These are phyloP conservation scores for Rhinophrynus dorsalis DNA, from an alignment of 2,797 vertebrate species.

Conservation along the genomic window DNA sequence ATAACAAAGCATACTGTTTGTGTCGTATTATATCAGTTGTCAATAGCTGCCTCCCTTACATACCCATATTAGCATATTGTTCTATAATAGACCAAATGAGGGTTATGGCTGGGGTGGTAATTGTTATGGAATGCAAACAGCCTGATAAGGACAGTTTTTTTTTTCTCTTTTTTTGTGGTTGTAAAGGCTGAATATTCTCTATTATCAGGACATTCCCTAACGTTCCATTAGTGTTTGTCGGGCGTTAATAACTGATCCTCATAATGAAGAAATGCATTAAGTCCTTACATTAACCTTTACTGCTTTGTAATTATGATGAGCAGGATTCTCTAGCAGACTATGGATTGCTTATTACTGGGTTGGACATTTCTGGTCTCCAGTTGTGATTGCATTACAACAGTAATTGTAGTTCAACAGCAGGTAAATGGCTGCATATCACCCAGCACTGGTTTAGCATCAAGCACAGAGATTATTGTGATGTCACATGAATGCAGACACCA, in stretches of 20 bases:
- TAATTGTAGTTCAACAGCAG: too few relatives aligned
- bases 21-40: constrained; percentile 11
- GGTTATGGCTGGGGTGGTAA: constrained; percentile 18
- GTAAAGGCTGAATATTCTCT: neutral
- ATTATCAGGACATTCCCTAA: constrained; percentile 11
- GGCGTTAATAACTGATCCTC: neutral
- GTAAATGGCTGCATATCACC: too few relatives aligned
- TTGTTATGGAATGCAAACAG: constrained; percentile 15
- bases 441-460: too few relatives aligned
- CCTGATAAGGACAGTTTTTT: constrained; percentile 5
- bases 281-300: neutral
- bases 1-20: constrained; percentile 10
- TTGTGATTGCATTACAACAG: too few relatives aligned
- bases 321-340: neutral
- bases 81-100: constrained; percentile 30
- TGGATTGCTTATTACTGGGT: too few relatives aligned
- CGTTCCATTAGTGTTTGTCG: constrained; percentile 10
- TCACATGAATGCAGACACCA: too few relatives aligned
- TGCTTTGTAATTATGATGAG: neutral
- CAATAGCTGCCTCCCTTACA: constrained; percentile 5
- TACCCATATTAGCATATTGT: constrained; percentile 35
- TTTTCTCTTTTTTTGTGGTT: too few relatives aligned
- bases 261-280: neutral
- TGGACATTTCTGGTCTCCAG: too few relatives aligned
- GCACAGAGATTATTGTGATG: too few relatives aligned